These are phyloP conservation scores for Megaleporinus macrocephalus DNA, from an alignment of 2,113 vertebrate genomes.

Conservation along the genomic window DNA sequence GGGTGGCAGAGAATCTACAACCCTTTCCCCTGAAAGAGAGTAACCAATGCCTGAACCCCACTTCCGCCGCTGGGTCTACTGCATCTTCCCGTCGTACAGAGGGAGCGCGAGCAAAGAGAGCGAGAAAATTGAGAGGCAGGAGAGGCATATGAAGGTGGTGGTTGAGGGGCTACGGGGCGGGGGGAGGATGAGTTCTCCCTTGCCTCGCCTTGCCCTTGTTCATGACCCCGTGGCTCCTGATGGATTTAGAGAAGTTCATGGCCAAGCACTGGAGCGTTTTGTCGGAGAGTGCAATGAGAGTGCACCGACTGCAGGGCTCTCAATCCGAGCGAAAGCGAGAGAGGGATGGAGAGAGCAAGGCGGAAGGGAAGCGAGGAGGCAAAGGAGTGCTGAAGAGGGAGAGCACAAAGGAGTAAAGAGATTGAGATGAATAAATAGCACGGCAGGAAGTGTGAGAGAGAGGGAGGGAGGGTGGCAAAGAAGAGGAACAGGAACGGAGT, in stretches of 20 bases:
- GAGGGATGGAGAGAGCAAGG: constrained; percentile 5
- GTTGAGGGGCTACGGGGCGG: background rate
- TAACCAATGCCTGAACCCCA: background rate
- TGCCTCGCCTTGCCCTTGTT: background rate
- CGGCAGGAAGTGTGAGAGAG: background rate
- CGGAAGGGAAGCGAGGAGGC: background rate
- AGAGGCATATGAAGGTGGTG: background rate
- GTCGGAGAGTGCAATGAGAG: background rate
- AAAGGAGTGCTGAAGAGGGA: background rate
- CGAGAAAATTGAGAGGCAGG: background rate
- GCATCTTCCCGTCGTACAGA: background rate
- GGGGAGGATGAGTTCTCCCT: background rate
- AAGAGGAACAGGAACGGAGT: background rate
- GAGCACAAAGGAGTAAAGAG: background rate
- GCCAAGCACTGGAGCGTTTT: background rate
- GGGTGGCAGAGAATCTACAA: background rate
- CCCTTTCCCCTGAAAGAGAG: background rate
- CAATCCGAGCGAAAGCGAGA: background rate
- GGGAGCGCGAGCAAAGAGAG: too few species aligned
- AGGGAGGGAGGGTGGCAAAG: background rate
- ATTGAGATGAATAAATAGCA: background rate
- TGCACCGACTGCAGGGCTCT: background rate
- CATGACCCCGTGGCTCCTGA: background rate
- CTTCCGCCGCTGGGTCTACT: background rate
- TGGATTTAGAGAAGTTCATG: constrained; percentile 9